Percentiles rank a stretch among this genome's conserved stretches.
Evolutionary conservation across 2,797 vertebrate genomes (phyloP).

Genomic region (Eremophila alpestris): DNA sequence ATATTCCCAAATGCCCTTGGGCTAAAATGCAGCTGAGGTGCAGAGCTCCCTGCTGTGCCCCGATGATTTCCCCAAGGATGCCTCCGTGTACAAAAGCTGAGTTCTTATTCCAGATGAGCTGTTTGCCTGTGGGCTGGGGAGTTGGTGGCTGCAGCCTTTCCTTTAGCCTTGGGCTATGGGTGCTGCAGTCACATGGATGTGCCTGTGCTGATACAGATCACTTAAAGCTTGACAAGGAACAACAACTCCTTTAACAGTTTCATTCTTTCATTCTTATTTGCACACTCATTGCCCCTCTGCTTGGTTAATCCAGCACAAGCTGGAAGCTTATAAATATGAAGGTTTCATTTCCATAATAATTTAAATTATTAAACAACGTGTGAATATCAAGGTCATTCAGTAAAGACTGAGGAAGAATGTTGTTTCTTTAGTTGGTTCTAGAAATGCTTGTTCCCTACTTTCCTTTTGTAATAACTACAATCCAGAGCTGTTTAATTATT

Average conservation of each 20-base stretch:
- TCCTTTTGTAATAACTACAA: not conserved
- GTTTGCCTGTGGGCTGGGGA: not conserved
- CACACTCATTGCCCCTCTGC: not conserved
- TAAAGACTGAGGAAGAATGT: not conserved
- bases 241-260: not conserved
- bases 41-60: not conserved
- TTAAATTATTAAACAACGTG: not conserved
- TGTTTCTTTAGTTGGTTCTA: not conserved
- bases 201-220: not conserved
- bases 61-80: not conserved
- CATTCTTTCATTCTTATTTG: not conserved
- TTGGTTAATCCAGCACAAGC: not conserved
- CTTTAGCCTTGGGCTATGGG: conserved; percentile 11
- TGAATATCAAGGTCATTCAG: not conserved
- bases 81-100: not conserved
- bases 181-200: not conserved
- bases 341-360: not conserved
- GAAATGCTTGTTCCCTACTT: not conserved
- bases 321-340: not conserved
- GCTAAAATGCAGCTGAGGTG: not conserved
- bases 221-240: not conserved
- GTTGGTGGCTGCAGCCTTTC: not conserved
- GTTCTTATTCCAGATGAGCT: not conserved
- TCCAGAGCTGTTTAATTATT: not conserved
- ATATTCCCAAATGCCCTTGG: conserved; percentile 33